Conservation (phyloP, 2,797 vertebrate species). For the Enteromius afrohamiltoni region DNA sequence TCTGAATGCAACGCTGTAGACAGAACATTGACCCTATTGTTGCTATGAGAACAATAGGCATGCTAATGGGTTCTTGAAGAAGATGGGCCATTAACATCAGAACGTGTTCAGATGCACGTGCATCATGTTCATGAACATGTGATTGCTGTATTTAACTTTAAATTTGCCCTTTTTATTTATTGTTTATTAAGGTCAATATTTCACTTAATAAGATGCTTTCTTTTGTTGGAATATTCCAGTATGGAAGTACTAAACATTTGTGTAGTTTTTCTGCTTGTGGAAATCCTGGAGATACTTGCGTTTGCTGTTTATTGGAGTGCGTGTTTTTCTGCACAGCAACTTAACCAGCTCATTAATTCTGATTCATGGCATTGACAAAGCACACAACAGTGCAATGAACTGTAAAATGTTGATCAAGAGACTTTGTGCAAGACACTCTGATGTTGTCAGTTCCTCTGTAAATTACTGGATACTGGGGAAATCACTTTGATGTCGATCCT, state of each 20-base stretch:
- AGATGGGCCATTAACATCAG: conserved; percentile 48
- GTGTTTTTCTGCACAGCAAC: not conserved
- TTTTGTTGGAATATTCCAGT: not conserved
- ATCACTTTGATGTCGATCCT: not conserved
- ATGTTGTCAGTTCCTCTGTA: not conserved
- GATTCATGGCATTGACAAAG: not conserved
- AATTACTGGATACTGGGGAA: not conserved
- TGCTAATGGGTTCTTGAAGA: conserved; percentile 69
- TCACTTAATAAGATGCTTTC: not conserved
- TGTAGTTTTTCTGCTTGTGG: not conserved
- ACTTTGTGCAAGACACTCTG: not conserved
- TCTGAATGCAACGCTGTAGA: conserved; percentile 61
- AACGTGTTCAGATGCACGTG: conserved; percentile 24
- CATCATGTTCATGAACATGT: not conserved
- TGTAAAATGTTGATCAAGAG: not conserved
- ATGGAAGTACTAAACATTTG: not conserved
- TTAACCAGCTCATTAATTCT: conserved; percentile 4
- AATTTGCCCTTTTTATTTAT: not conserved
- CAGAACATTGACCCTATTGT: conserved; percentile 78
- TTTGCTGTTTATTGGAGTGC: not conserved
- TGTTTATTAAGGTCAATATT: not conserved
- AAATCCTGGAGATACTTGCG: not conserved
- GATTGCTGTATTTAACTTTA: not conserved
- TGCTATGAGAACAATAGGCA: conserved; percentile 69
- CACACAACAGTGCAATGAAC: not conserved